These are phyloP conservation scores for Globodera rostochiensis DNA, from an alignment of 1,140 invertebrate species.

Conservation along the genomic window DNA sequence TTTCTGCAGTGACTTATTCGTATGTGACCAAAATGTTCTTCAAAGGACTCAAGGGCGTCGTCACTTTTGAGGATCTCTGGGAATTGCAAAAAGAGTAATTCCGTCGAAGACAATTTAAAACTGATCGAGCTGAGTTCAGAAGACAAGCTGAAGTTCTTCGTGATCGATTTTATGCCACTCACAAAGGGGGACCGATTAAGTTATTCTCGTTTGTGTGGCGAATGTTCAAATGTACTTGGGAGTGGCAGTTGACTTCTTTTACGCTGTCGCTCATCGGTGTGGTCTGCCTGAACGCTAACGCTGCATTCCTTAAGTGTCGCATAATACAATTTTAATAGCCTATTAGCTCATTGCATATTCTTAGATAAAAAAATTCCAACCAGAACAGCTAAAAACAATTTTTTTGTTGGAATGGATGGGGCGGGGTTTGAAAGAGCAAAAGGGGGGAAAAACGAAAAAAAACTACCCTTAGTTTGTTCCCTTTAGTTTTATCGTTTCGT, in stretches of 20 bases:
- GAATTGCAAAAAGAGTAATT: conserved; percentile 20
- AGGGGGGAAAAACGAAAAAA: no score
- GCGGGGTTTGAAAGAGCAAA: no score
- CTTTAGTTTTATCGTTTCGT: conserved; percentile 28
- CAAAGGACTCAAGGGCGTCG: conserved; percentile 11
- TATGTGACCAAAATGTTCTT: conserved; percentile 33
- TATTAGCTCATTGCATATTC: no score
- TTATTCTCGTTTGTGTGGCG: conserved; percentile 16
- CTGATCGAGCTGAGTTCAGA: conserved; percentile 11
- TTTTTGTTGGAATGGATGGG: no score
- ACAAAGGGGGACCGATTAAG: not conserved
- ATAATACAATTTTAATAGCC: no score
- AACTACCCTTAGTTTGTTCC: not conserved
- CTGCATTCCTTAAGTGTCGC: conserved; percentile 21
- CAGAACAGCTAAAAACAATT: no score
- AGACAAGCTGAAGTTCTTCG: conserved; percentile 18
- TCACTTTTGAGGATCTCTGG: conserved; percentile 34
- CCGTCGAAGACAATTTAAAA: not conserved
- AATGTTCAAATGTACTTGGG: conserved; percentile 24
- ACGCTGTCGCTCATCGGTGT: conserved; percentile 12
- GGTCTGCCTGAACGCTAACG: conserved; percentile 10
- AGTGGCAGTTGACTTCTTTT: not conserved
- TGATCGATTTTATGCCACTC: not conserved
- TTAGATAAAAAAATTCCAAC: no score
- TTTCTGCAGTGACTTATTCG: conserved; percentile 29